Evolutionary conservation across 2,113 vertebrate species (phyloP).

Genomic region (Chunga burmeisteri): DNA sequence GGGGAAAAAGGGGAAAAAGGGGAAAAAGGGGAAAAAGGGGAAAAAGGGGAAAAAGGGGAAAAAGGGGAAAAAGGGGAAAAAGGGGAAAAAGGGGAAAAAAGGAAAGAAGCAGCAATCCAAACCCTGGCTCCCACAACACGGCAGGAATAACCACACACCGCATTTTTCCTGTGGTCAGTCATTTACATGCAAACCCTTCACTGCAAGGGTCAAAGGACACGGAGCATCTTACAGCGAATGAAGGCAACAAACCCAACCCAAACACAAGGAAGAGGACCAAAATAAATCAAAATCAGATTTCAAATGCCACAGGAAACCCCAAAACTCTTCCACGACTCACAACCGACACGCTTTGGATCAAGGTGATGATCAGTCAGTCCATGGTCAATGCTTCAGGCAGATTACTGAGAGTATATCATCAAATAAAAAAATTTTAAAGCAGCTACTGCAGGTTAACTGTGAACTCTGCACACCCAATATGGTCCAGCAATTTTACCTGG

Average conservation of each 20-base stretch:
- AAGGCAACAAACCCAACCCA: background rate
- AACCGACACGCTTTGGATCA: background rate
- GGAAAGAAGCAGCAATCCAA: background rate
- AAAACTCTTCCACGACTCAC: background rate
- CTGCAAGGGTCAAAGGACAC: background rate
- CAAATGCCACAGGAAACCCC: background rate
- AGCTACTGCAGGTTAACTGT: background rate
- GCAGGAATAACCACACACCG: background rate
- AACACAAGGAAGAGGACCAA: background rate
- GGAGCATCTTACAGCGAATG: rapidly evolving
- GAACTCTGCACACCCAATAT: background rate
- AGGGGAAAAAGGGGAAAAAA: too few species aligned
- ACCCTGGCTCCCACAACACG: background rate
- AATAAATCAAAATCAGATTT: background rate
- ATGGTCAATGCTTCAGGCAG: background rate
- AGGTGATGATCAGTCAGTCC: background rate
- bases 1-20: too few species aligned
- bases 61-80: too few species aligned
- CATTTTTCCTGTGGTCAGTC: background rate
- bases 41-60: too few species aligned
- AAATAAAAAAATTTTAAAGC: background rate
- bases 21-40: too few species aligned
- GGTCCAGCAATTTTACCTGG: background rate
- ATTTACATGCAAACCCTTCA: background rate
- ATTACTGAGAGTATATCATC: background rate